Conservation (phyloP, 1,140 invertebrate genomes). For the Penaeus chinensis region DNA sequence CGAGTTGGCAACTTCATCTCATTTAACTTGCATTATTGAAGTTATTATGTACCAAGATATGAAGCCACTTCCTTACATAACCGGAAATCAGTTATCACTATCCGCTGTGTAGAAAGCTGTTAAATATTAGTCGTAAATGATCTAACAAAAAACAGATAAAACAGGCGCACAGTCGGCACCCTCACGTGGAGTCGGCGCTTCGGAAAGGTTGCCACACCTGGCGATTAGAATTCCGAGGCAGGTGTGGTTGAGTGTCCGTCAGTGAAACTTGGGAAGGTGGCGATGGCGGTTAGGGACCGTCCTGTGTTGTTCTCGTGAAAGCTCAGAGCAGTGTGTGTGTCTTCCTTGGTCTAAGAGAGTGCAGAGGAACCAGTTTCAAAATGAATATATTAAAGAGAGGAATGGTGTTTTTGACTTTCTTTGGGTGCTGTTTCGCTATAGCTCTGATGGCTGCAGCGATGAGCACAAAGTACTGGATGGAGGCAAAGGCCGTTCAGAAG, state of each 20-base stretch:
- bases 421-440: conserved; percentile 84
- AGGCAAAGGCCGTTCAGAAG: conserved; percentile 78
- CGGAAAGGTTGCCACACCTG: conserved; percentile 43
- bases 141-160: not conserved
- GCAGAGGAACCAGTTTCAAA: conserved; percentile 23
- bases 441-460: conserved; percentile 84
- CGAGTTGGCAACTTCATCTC: too few relatives aligned
- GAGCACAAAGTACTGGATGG: conserved; percentile 89
- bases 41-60: too few relatives aligned
- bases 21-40: too few relatives aligned
- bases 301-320: not conserved
- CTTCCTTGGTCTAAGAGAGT: not conserved
- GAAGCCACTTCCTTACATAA: too few relatives aligned
- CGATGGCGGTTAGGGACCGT: conserved; percentile 1
- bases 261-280: conserved; percentile 43
- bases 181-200: not conserved
- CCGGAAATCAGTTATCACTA: too few relatives aligned
- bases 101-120: too few relatives aligned
- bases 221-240: conserved; percentile 45
- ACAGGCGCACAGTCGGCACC: not conserved
- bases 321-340: not conserved
- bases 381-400: conserved; percentile 77
- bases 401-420: conserved; percentile 89
- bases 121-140: not conserved
- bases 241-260: conserved; percentile 17